These are phyloP conservation scores for Acipenser transmontanus DNA, from an alignment of 2,797 vertebrate genomes.

Conservation along the genomic window DNA sequence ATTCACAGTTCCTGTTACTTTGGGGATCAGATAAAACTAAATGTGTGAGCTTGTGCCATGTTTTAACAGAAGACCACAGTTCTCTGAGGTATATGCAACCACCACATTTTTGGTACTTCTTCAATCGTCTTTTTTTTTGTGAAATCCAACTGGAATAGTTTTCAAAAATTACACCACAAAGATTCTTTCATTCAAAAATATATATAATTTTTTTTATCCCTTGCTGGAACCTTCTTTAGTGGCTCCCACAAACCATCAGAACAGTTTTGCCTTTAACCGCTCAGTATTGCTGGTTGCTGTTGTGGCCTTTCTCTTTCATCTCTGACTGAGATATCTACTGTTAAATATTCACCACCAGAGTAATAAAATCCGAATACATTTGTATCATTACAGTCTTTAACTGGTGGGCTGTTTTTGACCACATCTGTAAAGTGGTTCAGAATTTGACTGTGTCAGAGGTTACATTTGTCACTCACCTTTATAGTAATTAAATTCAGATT, in stretches of 20 bases:
- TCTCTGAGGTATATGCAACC: slow-evolving; percentile 15
- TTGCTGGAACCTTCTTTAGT: slow-evolving; percentile 53
- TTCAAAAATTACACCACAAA: slow-evolving; percentile 36
- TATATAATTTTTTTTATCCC: slow-evolving; percentile 20
- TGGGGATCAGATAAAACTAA: slow-evolving; percentile 49
- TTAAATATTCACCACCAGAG: too few relatives aligned
- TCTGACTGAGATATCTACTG: too few relatives aligned
- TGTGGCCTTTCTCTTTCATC: too few relatives aligned
- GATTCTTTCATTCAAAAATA: slow-evolving; percentile 35
- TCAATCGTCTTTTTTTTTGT: slow-evolving; percentile 22
- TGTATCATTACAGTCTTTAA: too few relatives aligned
- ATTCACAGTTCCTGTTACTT: slow-evolving; percentile 35
- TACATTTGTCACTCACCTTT: too few relatives aligned
- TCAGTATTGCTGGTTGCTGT: too few relatives aligned
- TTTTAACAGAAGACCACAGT: slow-evolving; percentile 44
- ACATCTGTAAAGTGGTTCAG: too few relatives aligned
- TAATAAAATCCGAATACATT: too few relatives aligned
- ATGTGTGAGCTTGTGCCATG: slow-evolving; percentile 60
- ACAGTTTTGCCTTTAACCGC: slow-evolving; percentile 41
- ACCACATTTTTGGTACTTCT: slow-evolving; percentile 34
- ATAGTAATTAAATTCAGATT: too few relatives aligned
- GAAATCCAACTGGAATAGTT: slow-evolving; percentile 20
- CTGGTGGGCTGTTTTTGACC: too few relatives aligned
- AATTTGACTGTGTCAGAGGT: too few relatives aligned
- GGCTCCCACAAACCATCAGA: slow-evolving; percentile 55